Evolutionary conservation across 2,797 vertebrate species (phyloP).

Genomic region (Novumbra hubbsi): DNA sequence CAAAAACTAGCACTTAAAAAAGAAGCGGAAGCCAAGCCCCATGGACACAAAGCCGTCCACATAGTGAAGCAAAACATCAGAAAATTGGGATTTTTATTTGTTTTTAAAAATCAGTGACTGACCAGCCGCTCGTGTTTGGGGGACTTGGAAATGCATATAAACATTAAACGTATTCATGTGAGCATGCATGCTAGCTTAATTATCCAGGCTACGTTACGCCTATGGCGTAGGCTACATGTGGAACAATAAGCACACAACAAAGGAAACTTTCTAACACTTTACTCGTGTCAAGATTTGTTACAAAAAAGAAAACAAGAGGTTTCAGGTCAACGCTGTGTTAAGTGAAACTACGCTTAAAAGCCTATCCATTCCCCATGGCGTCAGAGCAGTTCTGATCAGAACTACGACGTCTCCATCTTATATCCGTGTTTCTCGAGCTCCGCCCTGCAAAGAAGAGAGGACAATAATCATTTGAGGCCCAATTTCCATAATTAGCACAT

Average conservation of each 20-base stretch:
- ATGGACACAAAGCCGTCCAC: constrained; percentile 12
- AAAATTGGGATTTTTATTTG: neutral
- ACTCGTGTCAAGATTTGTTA: constrained; percentile 54
- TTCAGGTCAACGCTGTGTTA: constrained; percentile 29
- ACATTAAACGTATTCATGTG: neutral
- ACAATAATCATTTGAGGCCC: constrained; percentile 52
- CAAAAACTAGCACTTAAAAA: constrained; percentile 32
- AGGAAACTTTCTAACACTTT: constrained; percentile 49
- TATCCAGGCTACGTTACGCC: neutral
- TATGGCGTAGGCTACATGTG: neutral
- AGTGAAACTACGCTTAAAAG: constrained; percentile 40
- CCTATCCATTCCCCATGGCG: constrained; percentile 39
- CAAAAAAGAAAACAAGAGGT: constrained; percentile 39
- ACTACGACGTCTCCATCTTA: constrained; percentile 99
- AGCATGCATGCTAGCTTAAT: neutral
- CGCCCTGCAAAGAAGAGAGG: constrained; percentile 75
- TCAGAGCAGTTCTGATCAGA: constrained; percentile 32
- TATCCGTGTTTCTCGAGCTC: constrained; percentile 98
- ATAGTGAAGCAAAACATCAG: constrained; percentile 13
- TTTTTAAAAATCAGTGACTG: neutral
- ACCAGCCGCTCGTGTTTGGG: neutral
- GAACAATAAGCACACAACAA: constrained; percentile 30
- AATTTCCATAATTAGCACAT: neutral
- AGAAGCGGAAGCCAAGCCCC: constrained; percentile 26
- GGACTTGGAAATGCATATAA: neutral